A percentile compares a stretch with the other conserved stretches of the same genome.
phyloP scores from a whole-genome alignment of 2,797 vertebrate species.

The Crypturellus tataupa region DNA sequence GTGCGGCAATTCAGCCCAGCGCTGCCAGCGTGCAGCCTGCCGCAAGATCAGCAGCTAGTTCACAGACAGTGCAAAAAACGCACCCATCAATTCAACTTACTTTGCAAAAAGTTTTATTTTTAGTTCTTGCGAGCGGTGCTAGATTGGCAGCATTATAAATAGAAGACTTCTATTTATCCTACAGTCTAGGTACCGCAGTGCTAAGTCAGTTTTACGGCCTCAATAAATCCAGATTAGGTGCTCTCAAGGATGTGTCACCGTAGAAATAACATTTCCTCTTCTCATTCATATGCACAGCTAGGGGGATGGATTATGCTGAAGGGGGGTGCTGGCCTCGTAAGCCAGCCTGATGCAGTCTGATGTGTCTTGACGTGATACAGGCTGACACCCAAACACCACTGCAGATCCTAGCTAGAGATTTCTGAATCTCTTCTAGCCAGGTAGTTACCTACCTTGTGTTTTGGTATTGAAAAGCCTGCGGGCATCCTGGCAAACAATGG shows the following conservation, averaged over 20 bases:
- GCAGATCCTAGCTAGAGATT: not conserved
- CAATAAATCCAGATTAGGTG: slow-evolving; percentile 62
- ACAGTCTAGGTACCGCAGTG: not conserved
- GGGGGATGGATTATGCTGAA: not conserved
- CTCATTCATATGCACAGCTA: not conserved
- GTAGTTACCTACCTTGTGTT: accelerated
- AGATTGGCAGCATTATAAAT: slow-evolving; percentile 67
- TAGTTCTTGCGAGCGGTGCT: not conserved
- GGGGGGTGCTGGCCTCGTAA: not conserved
- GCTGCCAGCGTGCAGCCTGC: accelerated
- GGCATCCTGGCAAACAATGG: not conserved
- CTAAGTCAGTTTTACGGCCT: slow-evolving; percentile 54
- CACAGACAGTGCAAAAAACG: not conserved
- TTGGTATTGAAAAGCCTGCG: accelerated
- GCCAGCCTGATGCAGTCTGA: not conserved
- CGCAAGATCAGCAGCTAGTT: not conserved
- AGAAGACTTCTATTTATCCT: slow-evolving; percentile 58
- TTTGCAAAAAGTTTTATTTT: slow-evolving; percentile 39
- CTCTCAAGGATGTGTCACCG: slow-evolving; percentile 27
- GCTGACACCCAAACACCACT: not conserved
- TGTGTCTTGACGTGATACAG: not conserved
- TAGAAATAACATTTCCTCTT: slow-evolving; percentile 1
- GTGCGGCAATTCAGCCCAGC: not conserved
- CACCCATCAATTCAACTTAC: not conserved
- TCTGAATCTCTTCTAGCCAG: not conserved